Percentiles rank a stretch among this genome's conserved stretches.
Evolutionary conservation across 2,113 vertebrate species (phyloP).

Genomic region (Phasianus colchicus): DNA sequence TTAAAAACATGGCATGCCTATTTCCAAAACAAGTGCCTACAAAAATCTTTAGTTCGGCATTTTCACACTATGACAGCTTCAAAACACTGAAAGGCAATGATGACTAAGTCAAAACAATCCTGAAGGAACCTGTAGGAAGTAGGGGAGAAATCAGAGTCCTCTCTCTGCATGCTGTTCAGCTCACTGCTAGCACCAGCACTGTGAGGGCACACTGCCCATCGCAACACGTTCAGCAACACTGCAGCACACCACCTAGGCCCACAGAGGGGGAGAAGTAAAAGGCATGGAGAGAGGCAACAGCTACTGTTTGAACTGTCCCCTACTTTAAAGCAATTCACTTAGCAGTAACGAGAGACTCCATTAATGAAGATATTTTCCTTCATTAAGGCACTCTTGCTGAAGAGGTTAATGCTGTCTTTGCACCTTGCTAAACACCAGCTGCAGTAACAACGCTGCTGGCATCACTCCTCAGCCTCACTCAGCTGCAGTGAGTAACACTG

Average conservation of each 20-base stretch:
- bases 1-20: not conserved
- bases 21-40: not conserved
- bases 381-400: not conserved
- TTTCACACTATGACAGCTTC: not conserved
- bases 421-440: not conserved
- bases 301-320: not conserved
- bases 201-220: not conserved
- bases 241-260: not conserved
- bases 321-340: not conserved
- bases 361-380: not conserved
- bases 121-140: not conserved
- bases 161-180: not conserved
- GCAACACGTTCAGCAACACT: not conserved
- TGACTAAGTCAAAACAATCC: not conserved
- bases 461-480: slow-evolving; percentile 4
- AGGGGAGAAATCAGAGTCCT: not conserved
- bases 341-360: not conserved
- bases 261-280: not conserved
- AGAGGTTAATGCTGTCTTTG: not conserved
- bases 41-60: not conserved
- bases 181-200: not conserved
- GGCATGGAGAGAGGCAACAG: not conserved
- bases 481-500: slow-evolving; percentile 5
- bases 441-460: not conserved
- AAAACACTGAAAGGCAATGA: not conserved